Evolutionary conservation across 1,140 invertebrate genomes (phyloP), one percentile per base, ranked within the genome.

Genomic region (Bombus cullumanus): DNA sequence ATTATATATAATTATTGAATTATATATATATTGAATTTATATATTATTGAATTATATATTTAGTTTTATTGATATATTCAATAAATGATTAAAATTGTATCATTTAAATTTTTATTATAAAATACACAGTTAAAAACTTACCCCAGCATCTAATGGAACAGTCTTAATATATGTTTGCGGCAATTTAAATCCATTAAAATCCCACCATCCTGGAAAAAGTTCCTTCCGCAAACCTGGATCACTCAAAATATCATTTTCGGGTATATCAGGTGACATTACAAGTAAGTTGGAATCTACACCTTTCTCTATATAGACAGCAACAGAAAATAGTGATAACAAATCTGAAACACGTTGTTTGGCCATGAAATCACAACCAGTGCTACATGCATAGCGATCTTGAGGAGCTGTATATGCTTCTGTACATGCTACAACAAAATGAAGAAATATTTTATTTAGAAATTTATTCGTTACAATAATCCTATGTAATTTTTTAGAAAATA

Each of bases 121-220:
- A 28, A n/a, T 53, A 53, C 69, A 47, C 4, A 79, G 73, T 72
- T 18, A 15, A 82, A 53, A 31, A 80, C 88, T 93, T 91, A 95
- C 94, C 87, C 88, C 92, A n/a, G 91, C 86, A 80, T 95, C 93
- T 59, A 91, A 92, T 9, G 95, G 95, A 25, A 95, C 91, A 82
- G 95, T 95, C 88, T 95, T 94, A 39, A 95, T 90, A 80, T 94
- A 94, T 9, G 94, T 95, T 81, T 95, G 93, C 1, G 95, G 94
- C 83, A 95, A 89, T 88, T 94, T 95, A 64, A 94, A 94, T 37
- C 94, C 94, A 75, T 94, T 91, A 34, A 89, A 89, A 80, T 94
- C 92, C 93, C 94, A 95, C 95, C 95, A 95, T 28, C 92, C 90
- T 39, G 94, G 94, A 47, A 94, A 53, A 37, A 95, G 87, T 86